Conservation (phyloP, 1,140 invertebrate genomes). For the Phortica variegata region DNA sequence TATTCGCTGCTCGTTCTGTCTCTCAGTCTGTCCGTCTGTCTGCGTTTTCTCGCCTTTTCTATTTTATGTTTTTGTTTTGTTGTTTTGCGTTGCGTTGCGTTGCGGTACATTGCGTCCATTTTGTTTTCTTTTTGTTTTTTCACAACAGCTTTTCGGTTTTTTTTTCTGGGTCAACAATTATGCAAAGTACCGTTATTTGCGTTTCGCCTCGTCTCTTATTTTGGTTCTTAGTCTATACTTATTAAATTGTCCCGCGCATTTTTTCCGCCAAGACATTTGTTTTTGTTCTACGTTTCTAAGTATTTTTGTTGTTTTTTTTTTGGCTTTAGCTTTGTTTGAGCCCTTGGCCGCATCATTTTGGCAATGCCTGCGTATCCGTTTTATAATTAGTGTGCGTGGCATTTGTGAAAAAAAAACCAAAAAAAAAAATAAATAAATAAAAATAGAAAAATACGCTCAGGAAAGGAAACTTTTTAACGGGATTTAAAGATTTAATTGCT, state of each 20-base stretch:
- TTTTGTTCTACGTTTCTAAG: too few species aligned
- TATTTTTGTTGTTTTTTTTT: too few species aligned
- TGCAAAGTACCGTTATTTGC: constrained; percentile 53
- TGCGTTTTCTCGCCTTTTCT: constrained; percentile 2
- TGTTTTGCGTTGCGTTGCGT: too few species aligned
- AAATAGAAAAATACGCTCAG: not conserved
- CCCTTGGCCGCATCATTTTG: too few species aligned
- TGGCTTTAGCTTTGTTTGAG: too few species aligned
- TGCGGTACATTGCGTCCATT: too few species aligned
- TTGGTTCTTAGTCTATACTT: constrained; percentile 25
- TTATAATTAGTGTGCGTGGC: constrained; percentile 44
- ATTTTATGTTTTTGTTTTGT: constrained; percentile 21
- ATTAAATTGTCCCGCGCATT: constrained; percentile 25
- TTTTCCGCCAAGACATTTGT: too few species aligned
- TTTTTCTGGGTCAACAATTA: constrained; percentile 52
- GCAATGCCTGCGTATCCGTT: constrained; percentile 34
- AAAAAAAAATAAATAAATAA: constrained; percentile 1
- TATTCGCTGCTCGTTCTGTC: constrained; percentile 26
- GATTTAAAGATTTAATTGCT: constrained; percentile 52
- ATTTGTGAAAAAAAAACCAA: constrained; percentile 4
- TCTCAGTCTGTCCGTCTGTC: constrained; percentile 11
- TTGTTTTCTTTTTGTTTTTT: constrained; percentile 31
- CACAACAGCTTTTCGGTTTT: too few species aligned
- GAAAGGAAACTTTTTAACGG: constrained; percentile 34
- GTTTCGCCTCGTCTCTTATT: constrained; percentile 45